Percentiles rank a stretch among this genome's conserved stretches.
phyloP scores from a whole-genome alignment of 1,140 invertebrate species.

The Lanistes nyassanus region DNA sequence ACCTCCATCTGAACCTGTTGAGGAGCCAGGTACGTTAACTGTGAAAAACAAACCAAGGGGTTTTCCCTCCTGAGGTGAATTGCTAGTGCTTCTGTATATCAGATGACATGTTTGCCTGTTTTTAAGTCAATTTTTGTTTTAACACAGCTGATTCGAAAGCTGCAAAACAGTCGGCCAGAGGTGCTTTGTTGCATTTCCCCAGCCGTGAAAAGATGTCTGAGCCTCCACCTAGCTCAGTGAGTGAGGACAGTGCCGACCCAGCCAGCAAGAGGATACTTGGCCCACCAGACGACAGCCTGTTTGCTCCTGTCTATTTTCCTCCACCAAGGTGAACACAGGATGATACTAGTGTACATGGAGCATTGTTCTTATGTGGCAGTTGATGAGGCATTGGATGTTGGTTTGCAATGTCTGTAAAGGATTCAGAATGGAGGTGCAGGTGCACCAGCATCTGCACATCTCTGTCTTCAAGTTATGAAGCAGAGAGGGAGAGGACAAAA shows the following conservation, averaged over 20 bases:
- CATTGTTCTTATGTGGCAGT: neutral
- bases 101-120: neutral
- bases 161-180: neutral
- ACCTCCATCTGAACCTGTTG: slow-evolving; percentile 1
- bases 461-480: too few relatives aligned
- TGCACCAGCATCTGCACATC: too few relatives aligned
- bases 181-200: neutral
- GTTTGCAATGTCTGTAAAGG: too few relatives aligned
- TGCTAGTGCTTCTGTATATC: neutral
- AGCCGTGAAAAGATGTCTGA: neutral
- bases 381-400: too few relatives aligned
- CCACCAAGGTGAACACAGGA: slow-evolving; percentile 4
- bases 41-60: too few relatives aligned
- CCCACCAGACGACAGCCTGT: slow-evolving; percentile 8
- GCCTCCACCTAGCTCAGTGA: neutral
- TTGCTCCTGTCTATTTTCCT: slow-evolving; percentile 16
- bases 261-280: slow-evolving; percentile 8
- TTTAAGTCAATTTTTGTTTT: neutral
- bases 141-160: neutral
- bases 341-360: neutral
- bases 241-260: neutral
- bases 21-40: slow-evolving; percentile 25
- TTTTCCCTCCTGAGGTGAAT: too few relatives aligned
- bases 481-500: too few relatives aligned
- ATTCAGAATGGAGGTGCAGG: too few relatives aligned